Base-by-base conservation (phyloP, 1,140 invertebrate genomes). In the Lordiphosa collinella region DNA sequence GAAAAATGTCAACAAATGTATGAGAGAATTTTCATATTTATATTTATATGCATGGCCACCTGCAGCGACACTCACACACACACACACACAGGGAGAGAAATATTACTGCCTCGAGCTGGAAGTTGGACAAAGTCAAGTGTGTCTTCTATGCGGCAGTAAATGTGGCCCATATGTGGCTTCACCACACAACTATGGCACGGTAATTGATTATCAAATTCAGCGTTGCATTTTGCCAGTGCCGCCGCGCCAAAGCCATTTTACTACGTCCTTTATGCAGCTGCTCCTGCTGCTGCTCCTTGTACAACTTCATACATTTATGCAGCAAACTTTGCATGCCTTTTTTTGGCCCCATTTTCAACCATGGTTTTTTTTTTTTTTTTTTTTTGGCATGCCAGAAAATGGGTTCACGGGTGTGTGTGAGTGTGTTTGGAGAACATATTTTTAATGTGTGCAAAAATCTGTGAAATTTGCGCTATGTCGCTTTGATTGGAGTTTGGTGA, bases 171-270 rank as follows among this genome's bases (percentile, higher is more conserved):
- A 25, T 46, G 11, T 22, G 12, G 10, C 22, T 18, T 3, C 14
- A 14, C 25, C 29, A 25, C 40, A 37, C 44, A 32, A 47, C 68
- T 44, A 41, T 44, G 41, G 53, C 72, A 76, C 52, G 55, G 78
- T 82, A 82, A 82, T 82, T 82, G 76, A 82, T 82, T 82, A 82
- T 72, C 76, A 82, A 82, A 82, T 76, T 82, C 72, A 68, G 72
- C 76, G 71, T 60, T 73, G 74, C 74, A 73, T 76, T 76, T 66
- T 59, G 65, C 63, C 32, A 55, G 38, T 40, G 37, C 47, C 63
- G 25, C 47, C 55, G 55, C 66, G 25, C 25, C 25, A 68, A 50
- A 68, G 53, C 59, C 44, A 52, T 51, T 52, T 44, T 29, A 29
- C 16, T 44, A 29, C 29, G 41, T 44, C 41, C 32, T 43, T 38